Conservation (phyloP, 1,140 invertebrate genomes). For the Ectropis grisescens region DNA sequence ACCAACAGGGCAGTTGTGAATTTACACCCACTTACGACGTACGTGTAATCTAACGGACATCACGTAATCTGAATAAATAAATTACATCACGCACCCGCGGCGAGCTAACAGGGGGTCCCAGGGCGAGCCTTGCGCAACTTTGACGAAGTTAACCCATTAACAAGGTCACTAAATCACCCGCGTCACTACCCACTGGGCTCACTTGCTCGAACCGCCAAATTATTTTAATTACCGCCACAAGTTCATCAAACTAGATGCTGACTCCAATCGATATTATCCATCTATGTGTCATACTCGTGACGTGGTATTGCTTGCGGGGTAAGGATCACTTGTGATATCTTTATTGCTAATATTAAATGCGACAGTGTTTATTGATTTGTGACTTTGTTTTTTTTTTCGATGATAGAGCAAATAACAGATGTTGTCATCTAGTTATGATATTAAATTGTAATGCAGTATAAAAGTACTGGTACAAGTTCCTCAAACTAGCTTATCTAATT, state of each 20-base stretch:
- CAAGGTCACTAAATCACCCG: slow-evolving; percentile 50
- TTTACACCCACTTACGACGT: too few relatives aligned
- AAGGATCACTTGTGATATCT: too few relatives aligned
- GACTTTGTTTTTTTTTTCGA: too few relatives aligned
- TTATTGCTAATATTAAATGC: too few relatives aligned
- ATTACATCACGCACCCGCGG: slow-evolving; percentile 7
- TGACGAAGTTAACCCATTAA: slow-evolving; percentile 55
- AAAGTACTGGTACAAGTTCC: too few relatives aligned
- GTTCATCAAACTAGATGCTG: slow-evolving; percentile 7
- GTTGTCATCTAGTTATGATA: too few relatives aligned
- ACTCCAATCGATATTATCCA: background rate
- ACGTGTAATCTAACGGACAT: too few relatives aligned
- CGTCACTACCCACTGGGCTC: slow-evolving; percentile 36
- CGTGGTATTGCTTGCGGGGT: background rate
- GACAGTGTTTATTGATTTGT: too few relatives aligned
- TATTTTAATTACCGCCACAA: slow-evolving; percentile 38
- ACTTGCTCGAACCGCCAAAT: slow-evolving; percentile 27
- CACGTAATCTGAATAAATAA: slow-evolving; percentile 16
- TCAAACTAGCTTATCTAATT: too few relatives aligned
- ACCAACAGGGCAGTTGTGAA: too few relatives aligned
- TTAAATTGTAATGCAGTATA: too few relatives aligned
- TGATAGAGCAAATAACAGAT: background rate
- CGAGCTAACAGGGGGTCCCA: slow-evolving; percentile 16
- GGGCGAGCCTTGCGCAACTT: slow-evolving; percentile 20
- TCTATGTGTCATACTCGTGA: background rate